A percentile compares a stretch with the other conserved stretches of the same genome.
Conservation (phyloP, 2,113 vertebrate species). For the Balaenoptera acutorostrata region DNA sequence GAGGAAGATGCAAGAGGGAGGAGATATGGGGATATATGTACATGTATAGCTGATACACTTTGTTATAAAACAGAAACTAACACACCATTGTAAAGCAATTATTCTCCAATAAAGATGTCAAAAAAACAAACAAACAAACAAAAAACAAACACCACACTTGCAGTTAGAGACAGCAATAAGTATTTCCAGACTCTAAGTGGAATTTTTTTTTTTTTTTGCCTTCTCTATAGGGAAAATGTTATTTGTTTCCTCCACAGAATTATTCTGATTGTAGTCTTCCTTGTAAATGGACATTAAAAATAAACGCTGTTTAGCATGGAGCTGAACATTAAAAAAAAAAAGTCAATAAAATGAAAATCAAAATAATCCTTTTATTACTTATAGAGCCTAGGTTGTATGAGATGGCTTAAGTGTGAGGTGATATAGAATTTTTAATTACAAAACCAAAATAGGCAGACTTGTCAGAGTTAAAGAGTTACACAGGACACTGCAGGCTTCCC, state of each 20-base stretch:
- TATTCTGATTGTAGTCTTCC: background rate
- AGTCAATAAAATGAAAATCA: background rate
- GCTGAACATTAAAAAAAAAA: background rate
- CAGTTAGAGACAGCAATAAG: background rate
- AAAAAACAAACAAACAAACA: no score
- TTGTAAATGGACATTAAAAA: background rate
- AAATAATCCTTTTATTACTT: background rate
- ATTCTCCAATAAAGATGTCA: no score
- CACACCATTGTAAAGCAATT: no score
- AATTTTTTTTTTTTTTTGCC: background rate
- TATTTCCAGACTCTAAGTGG: background rate
- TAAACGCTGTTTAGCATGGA: background rate
- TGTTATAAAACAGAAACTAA: no score
- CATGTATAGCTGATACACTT: no score
- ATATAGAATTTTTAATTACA: background rate
- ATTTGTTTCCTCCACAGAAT: slow-evolving; percentile 7
- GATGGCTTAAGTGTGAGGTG: background rate
- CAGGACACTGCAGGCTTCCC: background rate
- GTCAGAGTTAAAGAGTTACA: background rate
- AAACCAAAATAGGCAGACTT: background rate
- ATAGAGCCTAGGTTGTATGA: background rate
- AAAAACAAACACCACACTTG: background rate
- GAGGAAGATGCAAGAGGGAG: no score
- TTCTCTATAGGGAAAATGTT: background rate
- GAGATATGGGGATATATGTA: no score